Base-by-base conservation (phyloP, 2,888 invertebrate species). In the Phlogophora meticulosa region DNA sequence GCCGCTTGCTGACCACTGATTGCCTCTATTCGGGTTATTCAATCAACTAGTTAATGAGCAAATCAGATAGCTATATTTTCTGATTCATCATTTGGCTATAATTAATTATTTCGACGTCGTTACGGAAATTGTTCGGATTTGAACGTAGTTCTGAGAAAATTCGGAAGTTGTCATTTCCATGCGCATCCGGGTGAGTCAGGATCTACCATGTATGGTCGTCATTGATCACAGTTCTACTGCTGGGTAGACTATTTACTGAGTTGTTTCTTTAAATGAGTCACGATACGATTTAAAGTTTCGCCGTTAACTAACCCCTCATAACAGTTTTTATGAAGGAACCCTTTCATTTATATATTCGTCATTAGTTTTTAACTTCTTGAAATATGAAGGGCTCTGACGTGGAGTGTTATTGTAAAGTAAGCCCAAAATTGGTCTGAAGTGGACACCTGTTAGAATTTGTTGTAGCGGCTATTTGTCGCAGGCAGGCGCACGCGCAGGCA, bases 401-500 rank as follows among this genome's bases (percentile, higher is more conserved):
- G 62, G 71, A 60, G 55, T 63, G 70, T 71, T 62, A 78, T 79
- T 79, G 79, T 78, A 70, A 82, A 80, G 63, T 71, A 77, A 76
- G 67, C 73, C 84, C 86, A 88, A 89, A 91, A 89, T 88, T 89
- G 84, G 85, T 82, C 83, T 88, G 82, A 79, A 85, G 87, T 88
- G 84, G 88, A 92, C 92, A 93, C 92, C 93, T 93, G 91, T 93
- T 91, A 89, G 91, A 90, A 89, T 91, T 89, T 81, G 88, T 89
- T 89, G 88, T 90, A 89, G 87, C 87, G 86, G 88, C 86, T 90
- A 90, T 88, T 89, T 86, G 87, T 86, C 86, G 87, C 86, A 85
- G 85, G 87, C 86, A 85, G 84, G 85, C 90, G 91, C 92, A 92
- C 93, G 93, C 93, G 93, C 91, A 91, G 92, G 93, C 91, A 93